Evolutionary conservation across 2,888 invertebrate species (phyloP), one percentile per base, ranked within the genome.

Genomic region (Psylliodes chrysocephalus): DNA sequence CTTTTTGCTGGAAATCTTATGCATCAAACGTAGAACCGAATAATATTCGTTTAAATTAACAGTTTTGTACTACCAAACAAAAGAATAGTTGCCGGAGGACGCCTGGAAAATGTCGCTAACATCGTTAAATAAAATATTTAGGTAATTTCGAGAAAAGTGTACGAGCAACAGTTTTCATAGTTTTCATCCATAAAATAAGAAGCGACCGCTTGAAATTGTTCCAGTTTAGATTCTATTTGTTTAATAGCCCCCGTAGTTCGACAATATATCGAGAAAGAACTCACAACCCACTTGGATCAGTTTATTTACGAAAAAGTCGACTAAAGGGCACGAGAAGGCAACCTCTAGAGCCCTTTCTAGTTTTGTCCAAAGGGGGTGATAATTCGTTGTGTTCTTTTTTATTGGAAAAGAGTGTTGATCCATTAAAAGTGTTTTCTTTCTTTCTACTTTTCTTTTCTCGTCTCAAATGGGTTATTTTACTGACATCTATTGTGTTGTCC

Each of bases 241-340:
- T 38, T 38, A 3, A 8, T 2, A 2, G 7, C 42, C 42, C 42
- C 10, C 18, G 42, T 42, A 42, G 17, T 2, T 7, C 6, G 8
- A 10, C 18, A 42, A 18, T 42, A 42, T 18, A 42, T 17, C n/a
- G 30, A 30, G n/a, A 17, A 17, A 35, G 19, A 17, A 8, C 28
- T 54, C 14, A 54, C 40, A 42, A 22, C 17, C 14, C 19, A 42
- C 4, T 15, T 7, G 6, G 35, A 57, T 47, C 22, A 25, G 46
- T 57, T 57, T 57, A 57, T 57, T 56, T 57, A 57, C 35, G 47
- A 47, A 47, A 47, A 57, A 57, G 47, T 47, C 56, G 30, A 38
- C 47, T 57, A 17, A 30, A 47, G 35, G 30, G 33, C 15, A 19
- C 15, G 35, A 35, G 38, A 57, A 35, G 47, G 35, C 46, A 14